Evolutionary conservation across 2,113 vertebrate genomes (phyloP).

Genomic region (Equus przewalskii): DNA sequence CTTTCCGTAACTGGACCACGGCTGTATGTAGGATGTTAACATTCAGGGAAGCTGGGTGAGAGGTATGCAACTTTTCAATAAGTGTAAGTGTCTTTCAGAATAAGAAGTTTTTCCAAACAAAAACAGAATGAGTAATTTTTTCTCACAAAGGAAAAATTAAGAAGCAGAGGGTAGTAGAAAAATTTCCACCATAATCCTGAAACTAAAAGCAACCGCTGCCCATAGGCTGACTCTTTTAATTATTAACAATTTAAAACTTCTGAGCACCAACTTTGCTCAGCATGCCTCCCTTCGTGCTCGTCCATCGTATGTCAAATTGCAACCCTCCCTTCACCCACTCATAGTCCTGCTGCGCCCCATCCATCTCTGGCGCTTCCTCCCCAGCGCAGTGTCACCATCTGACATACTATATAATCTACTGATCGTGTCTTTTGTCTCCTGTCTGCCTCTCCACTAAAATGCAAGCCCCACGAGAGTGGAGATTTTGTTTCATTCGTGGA

Average conservation of each 20-base stretch:
- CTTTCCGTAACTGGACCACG: background rate
- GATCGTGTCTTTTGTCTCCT: background rate
- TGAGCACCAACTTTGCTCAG: background rate
- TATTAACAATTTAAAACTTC: background rate
- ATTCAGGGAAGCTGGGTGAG: background rate
- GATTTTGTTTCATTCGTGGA: background rate
- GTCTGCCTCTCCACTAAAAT: background rate
- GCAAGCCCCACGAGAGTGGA: background rate
- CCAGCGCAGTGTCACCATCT: background rate
- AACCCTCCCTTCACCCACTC: background rate
- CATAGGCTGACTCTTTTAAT: background rate
- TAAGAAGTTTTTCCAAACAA: background rate
- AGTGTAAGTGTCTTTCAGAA: background rate
- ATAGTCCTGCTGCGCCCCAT: background rate
- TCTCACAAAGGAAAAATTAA: background rate
- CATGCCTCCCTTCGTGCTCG: no score
- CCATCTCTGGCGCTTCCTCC: background rate
- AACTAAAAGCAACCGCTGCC: background rate
- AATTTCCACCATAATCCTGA: background rate
- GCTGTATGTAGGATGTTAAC: background rate
- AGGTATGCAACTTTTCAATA: background rate
- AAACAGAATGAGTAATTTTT: background rate
- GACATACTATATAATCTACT: accelerated
- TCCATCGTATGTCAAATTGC: background rate
- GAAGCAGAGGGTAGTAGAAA: background rate